phyloP scores from a whole-genome alignment of 2,113 vertebrate genomes.

The Nothocercus nigrocapillus region DNA sequence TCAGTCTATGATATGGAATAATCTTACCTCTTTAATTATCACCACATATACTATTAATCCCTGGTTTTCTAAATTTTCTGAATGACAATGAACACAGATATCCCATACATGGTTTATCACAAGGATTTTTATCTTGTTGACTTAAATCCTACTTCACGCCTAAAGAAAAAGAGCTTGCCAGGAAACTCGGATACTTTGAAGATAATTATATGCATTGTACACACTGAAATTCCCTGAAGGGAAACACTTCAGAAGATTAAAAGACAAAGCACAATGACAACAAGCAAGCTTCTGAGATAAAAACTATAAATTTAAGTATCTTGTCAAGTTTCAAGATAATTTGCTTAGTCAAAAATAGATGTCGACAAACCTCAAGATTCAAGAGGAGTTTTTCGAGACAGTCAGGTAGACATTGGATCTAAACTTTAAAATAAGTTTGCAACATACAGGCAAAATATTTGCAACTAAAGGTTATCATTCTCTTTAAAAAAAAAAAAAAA shows the following conservation, averaged over 20 bases:
- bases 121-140: not conserved
- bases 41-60: not conserved
- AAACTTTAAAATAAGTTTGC: not conserved
- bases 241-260: not conserved
- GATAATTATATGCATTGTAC: not conserved
- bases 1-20: not conserved
- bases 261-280: not conserved
- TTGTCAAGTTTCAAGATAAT: conserved; percentile 1
- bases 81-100: not conserved
- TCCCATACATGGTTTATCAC: not conserved
- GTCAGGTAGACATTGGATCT: not conserved
- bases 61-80: not conserved
- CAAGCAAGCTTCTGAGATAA: conserved; percentile 1
- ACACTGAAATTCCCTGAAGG: conserved; percentile 8
- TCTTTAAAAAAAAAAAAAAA: not conserved
- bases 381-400: not conserved
- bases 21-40: not conserved
- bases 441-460: not conserved
- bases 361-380: not conserved
- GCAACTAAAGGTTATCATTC: not conserved
- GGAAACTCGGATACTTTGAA: not conserved
- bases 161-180: not conserved
- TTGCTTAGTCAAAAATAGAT: not conserved
- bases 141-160: not conserved
- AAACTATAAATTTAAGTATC: conserved; percentile 18